Percentiles rank a stretch among this genome's conserved stretches.
Evolutionary conservation across 2,888 invertebrate genomes (phyloP).

Genomic region (Cantharis rustica): DNA sequence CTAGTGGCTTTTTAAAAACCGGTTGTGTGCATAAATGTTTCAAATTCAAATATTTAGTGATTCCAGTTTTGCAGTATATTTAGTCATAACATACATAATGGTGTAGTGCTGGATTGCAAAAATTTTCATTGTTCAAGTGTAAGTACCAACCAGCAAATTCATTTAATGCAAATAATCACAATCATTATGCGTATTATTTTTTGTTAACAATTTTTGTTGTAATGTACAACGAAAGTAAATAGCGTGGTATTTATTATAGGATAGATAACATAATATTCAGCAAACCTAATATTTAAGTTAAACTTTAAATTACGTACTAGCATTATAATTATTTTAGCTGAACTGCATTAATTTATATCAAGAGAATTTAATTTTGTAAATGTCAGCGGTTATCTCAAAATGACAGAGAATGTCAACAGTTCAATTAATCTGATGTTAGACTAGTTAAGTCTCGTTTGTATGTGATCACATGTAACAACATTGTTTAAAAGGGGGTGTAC

Average conservation of each 20-base stretch:
- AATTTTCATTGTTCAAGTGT: not conserved
- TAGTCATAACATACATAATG: no score
- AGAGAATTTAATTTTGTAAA: not conserved
- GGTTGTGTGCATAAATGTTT: not conserved
- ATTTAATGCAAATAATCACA: no score
- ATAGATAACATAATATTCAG: not conserved
- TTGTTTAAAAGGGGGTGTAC: constrained; percentile 32
- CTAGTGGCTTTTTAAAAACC: not conserved
- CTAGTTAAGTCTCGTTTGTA: constrained; percentile 37
- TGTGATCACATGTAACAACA: constrained; percentile 27
- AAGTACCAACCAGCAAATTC: not conserved
- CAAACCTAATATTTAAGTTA: not conserved
- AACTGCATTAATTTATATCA: not conserved
- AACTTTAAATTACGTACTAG: not conserved
- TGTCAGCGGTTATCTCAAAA: constrained; percentile 7
- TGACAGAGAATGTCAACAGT: constrained; percentile 45
- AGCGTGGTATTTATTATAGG: not conserved
- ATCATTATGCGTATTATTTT: not conserved
- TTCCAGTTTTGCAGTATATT: not conserved
- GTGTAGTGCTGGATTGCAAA: not conserved
- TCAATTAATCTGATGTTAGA: constrained; percentile 48
- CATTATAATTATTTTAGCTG: not conserved
- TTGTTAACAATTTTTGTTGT: not conserved
- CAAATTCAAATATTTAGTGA: not conserved
- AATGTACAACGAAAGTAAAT: not conserved